Percentiles rank a stretch among this genome's conserved stretches.
phyloP scores from a whole-genome alignment of 2,113 vertebrate species.

The Leptobrachium ailaonicum region DNA sequence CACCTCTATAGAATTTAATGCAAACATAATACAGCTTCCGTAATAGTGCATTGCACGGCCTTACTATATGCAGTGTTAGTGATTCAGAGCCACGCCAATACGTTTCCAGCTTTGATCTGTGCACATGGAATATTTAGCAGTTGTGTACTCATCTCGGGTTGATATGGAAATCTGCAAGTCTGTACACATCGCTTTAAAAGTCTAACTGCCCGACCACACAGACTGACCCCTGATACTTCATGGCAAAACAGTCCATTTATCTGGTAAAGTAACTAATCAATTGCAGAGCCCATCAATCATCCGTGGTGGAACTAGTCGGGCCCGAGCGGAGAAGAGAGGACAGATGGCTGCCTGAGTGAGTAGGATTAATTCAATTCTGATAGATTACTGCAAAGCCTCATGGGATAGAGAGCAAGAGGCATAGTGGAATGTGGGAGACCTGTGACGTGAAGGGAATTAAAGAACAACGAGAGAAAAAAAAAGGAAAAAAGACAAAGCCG shows the following conservation, averaged over 20 bases:
- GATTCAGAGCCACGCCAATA: not conserved
- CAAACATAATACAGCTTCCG: too few relatives aligned
- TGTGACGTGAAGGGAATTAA: slow-evolving; percentile 31
- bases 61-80: too few relatives aligned
- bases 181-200: slow-evolving; percentile 68
- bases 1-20: too few relatives aligned
- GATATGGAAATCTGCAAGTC: slow-evolving; percentile 55
- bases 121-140: slow-evolving; percentile 9
- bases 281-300: slow-evolving; percentile 91
- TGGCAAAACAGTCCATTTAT: slow-evolving; percentile 92
- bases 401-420: slow-evolving; percentile 9
- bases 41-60: too few relatives aligned
- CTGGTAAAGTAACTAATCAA: slow-evolving; percentile 93
- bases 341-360: slow-evolving; percentile 73
- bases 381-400: slow-evolving; percentile 68
- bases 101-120: too few relatives aligned
- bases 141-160: slow-evolving; percentile 12
- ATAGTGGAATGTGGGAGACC: slow-evolving; percentile 35
- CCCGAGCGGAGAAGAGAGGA: slow-evolving; percentile 62
- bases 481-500: not conserved
- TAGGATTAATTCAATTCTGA: slow-evolving; percentile 86
- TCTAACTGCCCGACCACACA: slow-evolving; percentile 69
- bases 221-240: slow-evolving; percentile 85
- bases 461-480: not conserved
- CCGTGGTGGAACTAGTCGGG: slow-evolving; percentile 53